These are phyloP conservation scores for Zoroaster sp. DNA, from an alignment of 53 echinoderm and acorn worm species.

Conservation along the genomic window DNA sequence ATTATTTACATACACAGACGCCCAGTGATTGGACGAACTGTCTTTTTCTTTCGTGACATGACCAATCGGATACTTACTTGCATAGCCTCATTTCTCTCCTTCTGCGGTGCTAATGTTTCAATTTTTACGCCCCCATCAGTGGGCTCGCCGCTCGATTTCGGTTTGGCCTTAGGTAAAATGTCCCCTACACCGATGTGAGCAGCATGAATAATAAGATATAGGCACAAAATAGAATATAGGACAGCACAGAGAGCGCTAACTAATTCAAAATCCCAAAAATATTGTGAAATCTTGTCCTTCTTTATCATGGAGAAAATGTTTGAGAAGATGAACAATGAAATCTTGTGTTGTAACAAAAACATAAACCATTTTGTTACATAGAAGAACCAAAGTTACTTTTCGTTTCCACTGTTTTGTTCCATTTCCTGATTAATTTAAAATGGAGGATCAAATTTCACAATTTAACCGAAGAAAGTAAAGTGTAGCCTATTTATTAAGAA, in stretches of 20 bases:
- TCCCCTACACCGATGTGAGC: slow-evolving; percentile 8
- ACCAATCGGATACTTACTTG: slow-evolving; percentile 48
- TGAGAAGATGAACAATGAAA: too few species aligned
- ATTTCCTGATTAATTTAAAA: too few species aligned
- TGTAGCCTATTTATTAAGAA: background rate
- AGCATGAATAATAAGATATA: slow-evolving; percentile 24
- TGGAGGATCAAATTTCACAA: slow-evolving; percentile 18
- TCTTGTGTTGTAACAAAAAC: too few species aligned
- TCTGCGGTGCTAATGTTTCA: slow-evolving; percentile 20
- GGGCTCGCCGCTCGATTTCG: background rate
- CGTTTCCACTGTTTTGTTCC: too few species aligned
- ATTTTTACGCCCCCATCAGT: background rate
- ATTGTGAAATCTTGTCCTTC: slow-evolving; percentile 20
- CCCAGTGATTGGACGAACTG: background rate
- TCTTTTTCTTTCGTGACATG: slow-evolving; percentile 43
- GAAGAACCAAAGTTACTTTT: too few species aligned
- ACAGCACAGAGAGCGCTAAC: slow-evolving; percentile 55
- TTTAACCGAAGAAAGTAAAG: slow-evolving; percentile 10
- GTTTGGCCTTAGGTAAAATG: slow-evolving; percentile 10
- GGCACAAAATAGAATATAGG: slow-evolving; percentile 1
- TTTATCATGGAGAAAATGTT: background rate
- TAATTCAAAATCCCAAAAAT: background rate
- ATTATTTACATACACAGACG: background rate
- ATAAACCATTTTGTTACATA: too few species aligned
- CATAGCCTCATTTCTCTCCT: slow-evolving; percentile 27